A percentile compares a stretch with the other conserved stretches of the same genome.
These are phyloP conservation scores for Proisotoma minuta DNA, from an alignment of 2,888 invertebrate genomes.

Conservation along the genomic window DNA sequence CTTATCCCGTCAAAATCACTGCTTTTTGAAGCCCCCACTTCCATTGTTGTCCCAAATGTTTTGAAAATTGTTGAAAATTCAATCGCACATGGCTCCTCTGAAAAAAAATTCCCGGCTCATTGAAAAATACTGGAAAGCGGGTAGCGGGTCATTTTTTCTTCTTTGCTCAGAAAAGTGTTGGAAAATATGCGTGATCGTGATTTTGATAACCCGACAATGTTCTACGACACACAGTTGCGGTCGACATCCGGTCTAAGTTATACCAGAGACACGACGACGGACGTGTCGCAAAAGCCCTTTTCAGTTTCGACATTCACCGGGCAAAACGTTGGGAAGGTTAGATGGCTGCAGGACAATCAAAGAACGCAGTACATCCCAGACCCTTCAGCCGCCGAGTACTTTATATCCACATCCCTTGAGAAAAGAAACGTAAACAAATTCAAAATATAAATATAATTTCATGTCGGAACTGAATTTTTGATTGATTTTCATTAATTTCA, in stretches of 20 bases:
- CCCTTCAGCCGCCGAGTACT: slow-evolving; percentile 38
- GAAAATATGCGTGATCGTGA: too few species aligned
- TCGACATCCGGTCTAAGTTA: not conserved
- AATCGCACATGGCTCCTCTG: too few species aligned
- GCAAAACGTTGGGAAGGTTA: not conserved
- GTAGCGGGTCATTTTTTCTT: too few species aligned
- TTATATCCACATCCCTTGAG: slow-evolving; percentile 30
- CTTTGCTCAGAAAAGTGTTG: too few species aligned
- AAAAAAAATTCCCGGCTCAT: too few species aligned
- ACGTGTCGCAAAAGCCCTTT: not conserved
- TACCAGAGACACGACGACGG: too few species aligned
- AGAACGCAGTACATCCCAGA: slow-evolving; percentile 23
- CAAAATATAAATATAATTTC: not conserved
- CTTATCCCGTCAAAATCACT: slow-evolving; percentile 12
- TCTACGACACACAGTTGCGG: too few species aligned
- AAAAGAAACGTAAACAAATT: not conserved
- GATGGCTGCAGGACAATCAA: slow-evolving; percentile 32
- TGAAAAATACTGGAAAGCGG: too few species aligned
- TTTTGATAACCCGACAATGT: too few species aligned
- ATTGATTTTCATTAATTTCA: slow-evolving; percentile 7
- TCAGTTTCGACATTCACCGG: not conserved
- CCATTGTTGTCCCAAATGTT: too few species aligned
- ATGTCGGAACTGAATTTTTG: not conserved
- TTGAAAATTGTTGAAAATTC: too few species aligned
- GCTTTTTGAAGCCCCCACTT: too few species aligned